Conservation (phyloP, 1,140 invertebrate species). For the Adelges cooleyi region DNA sequence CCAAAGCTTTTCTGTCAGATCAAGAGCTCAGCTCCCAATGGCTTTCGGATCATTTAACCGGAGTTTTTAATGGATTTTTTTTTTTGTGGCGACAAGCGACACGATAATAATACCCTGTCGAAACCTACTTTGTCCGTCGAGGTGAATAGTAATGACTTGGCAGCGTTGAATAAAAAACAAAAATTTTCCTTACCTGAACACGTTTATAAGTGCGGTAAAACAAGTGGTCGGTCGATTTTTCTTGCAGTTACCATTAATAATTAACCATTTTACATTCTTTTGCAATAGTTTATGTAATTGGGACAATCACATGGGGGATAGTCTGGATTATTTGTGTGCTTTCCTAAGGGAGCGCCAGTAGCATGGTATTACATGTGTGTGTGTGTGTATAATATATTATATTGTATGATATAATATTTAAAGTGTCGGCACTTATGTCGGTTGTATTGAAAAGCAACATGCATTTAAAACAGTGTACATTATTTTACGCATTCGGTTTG, state of each 20-base stretch:
- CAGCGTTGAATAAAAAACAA: neutral
- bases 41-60: conserved; percentile 20
- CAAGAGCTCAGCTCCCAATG: neutral
- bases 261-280: no score
- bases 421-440: conserved; percentile 10
- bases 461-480: neutral
- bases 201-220: neutral
- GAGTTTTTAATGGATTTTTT: neutral
- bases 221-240: no score
- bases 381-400: neutral
- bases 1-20: neutral
- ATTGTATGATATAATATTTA: neutral
- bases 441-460: conserved; percentile 4
- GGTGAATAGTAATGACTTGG: neutral
- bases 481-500: conserved; percentile 1
- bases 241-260: no score
- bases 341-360: no score
- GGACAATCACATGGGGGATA: no score
- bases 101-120: neutral
- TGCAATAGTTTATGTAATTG: no score
- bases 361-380: no score
- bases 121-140: neutral
- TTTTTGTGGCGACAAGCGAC: neutral
- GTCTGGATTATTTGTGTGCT: conserved; percentile 12
- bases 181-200: neutral